Evolutionary conservation across 2,888 invertebrate species (phyloP), one percentile per base, ranked within the genome.

Genomic region (Rhodophaea formosa): DNA sequence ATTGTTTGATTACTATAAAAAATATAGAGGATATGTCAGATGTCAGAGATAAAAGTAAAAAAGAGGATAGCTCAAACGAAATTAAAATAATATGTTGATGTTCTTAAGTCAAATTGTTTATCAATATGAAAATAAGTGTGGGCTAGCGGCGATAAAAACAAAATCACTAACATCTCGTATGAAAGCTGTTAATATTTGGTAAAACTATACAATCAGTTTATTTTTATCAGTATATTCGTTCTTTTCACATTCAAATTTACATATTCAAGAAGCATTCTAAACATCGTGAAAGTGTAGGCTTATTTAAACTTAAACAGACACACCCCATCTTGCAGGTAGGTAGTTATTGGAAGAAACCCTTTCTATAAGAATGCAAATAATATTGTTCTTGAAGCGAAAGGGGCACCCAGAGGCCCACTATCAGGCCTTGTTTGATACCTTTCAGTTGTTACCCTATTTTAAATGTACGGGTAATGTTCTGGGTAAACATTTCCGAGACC

Each of bases 341-440:
- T 66, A 69, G 75, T 77, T 73, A 75, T 80, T 71, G 70, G 71
- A 70, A 63, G 67, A 62, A 60, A 57, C 62, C 75, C 72, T 71
- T 75, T 69, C 71, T 72, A 78, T 78, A 79, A 73, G 69, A 77
- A 82, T 82, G 81, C 75, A 80, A 82, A 82, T 82, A 69, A 72
- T 75, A 82, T 77, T 76, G 77, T 77, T 75, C 69, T 69, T 71
- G 65, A 70, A 68, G 67, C 68, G 62, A 62, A 63, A 66, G 63
- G 49, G 57, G 62, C 68, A 64, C 79, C 75, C 80, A 56, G 62
- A 75, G 72, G 82, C 78, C 71, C 74, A 73, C 69, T 80, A 75
- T 65, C 65, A 68, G 63, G 68, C 61, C 66, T 60, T 69, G 60
- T 66, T 60, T 67, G 67, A 68, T 69, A 71, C 68, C 64, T 73